These are phyloP conservation scores for Colinus virginianus DNA, from an alignment of 2,113 vertebrate species.

Conservation along the genomic window DNA sequence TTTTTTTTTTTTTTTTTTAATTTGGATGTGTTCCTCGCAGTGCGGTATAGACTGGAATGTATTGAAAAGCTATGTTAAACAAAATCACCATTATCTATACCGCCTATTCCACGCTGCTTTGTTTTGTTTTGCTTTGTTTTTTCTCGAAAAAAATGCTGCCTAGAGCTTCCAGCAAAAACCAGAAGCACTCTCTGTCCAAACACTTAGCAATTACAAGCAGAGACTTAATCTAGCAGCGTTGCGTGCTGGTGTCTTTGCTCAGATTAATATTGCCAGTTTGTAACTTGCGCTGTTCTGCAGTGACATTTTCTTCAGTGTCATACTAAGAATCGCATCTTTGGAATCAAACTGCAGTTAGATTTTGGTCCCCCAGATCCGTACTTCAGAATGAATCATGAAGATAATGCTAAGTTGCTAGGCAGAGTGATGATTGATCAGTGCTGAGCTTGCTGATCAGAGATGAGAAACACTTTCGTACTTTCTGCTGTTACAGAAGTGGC, in stretches of 20 bases:
- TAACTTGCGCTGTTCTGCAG: not conserved
- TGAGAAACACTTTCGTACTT: not conserved
- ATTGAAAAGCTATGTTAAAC: conserved; percentile 52
- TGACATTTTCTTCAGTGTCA: not conserved
- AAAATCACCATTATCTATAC: conserved; percentile 46
- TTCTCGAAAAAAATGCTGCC: conserved; percentile 39
- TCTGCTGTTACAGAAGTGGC: not conserved
- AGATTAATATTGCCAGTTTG: conserved; percentile 41
- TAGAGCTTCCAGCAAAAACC: conserved; percentile 71
- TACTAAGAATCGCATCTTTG: not conserved
- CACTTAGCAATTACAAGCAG: conserved; percentile 46
- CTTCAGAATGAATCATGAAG: not conserved
- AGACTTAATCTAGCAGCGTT: conserved; percentile 36
- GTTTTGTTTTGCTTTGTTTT: not conserved
- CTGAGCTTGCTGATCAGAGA: not conserved
- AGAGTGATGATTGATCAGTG: not conserved
- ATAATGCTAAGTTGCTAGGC: not conserved
- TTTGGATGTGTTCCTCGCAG: conserved; percentile 61
- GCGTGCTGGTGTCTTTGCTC: conserved; percentile 32
- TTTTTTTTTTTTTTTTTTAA: not conserved
- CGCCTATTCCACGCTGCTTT: conserved; percentile 62
- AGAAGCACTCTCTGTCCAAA: conserved; percentile 68
- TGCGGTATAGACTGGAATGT: not conserved
- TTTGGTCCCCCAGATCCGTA: not conserved
- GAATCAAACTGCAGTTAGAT: not conserved